phyloP scores from a whole-genome alignment of 2,888 invertebrate genomes.

The Ornithoptera alexandrae region DNA sequence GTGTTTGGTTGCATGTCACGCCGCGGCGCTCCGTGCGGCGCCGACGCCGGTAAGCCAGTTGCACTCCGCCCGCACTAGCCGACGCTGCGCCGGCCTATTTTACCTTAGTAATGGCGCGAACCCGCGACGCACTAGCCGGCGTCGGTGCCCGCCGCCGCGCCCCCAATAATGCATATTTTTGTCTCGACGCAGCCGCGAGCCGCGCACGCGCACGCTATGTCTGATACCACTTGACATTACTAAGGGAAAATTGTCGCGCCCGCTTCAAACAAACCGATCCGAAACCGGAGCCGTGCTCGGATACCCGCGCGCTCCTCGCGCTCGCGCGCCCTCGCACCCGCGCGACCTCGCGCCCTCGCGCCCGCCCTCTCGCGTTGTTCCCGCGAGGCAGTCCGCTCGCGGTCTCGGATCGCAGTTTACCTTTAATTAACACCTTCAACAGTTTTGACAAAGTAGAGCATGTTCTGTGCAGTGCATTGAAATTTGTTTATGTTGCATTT shows the following conservation, averaged over 20 bases:
- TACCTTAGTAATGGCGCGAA: conserved; percentile 72
- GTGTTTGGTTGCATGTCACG: conserved; percentile 71
- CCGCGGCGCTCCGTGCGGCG: conserved; percentile 44
- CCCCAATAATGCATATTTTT: conserved; percentile 72
- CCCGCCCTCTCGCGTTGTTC: not conserved
- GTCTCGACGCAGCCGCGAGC: conserved; percentile 54
- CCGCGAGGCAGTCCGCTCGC: conserved; percentile 36
- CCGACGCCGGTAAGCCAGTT: conserved; percentile 60
- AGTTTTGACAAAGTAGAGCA: conserved; percentile 55
- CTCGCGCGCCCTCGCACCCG: conserved; percentile 5
- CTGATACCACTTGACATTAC: conserved; percentile 64
- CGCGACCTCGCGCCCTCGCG: not conserved
- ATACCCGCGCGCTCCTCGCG: not conserved
- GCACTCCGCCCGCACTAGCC: conserved; percentile 48
- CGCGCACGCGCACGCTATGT: conserved; percentile 39
- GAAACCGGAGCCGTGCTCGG: conserved; percentile 48
- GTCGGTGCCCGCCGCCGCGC: conserved; percentile 11
- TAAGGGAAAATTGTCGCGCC: conserved; percentile 76
- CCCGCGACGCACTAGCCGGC: conserved; percentile 17
- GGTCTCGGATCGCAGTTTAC: conserved; percentile 49
- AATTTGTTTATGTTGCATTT: conserved; percentile 42
- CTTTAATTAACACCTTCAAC: conserved; percentile 50
- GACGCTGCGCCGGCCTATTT: conserved; percentile 58
- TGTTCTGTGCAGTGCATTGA: conserved; percentile 52
- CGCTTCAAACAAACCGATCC: conserved; percentile 51